These are phyloP conservation scores for Aegithalos caudatus DNA, from an alignment of 2,113 vertebrate genomes.

Conservation along the genomic window DNA sequence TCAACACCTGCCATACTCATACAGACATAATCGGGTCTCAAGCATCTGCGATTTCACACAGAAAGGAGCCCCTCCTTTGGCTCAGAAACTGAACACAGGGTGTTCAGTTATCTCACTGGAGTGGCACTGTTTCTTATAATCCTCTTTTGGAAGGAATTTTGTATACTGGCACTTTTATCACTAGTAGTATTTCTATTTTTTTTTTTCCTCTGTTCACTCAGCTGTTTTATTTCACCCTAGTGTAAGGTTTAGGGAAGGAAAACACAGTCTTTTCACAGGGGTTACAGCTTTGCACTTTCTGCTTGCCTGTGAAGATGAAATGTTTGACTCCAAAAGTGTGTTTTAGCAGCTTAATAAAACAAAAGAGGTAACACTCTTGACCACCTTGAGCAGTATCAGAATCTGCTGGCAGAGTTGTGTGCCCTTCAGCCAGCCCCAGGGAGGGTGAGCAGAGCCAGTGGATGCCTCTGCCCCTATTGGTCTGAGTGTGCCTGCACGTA, in stretches of 20 bases:
- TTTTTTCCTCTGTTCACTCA: not conserved
- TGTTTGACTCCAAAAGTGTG: not conserved
- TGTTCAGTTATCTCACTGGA: not conserved
- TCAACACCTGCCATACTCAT: not conserved
- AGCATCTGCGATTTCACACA: not conserved
- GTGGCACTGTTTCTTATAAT: not conserved
- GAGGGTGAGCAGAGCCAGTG: accelerated
- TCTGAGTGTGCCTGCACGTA: accelerated
- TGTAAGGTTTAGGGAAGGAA: not conserved
- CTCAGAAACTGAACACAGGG: not conserved
- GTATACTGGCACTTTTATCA: not conserved
- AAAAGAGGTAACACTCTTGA: not conserved
- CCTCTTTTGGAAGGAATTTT: not conserved
- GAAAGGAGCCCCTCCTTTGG: not conserved
- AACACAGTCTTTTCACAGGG: not conserved
- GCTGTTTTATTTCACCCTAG: not conserved
- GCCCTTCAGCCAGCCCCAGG: not conserved
- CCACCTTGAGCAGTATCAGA: not conserved
- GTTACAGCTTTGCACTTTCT: not conserved
- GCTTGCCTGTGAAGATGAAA: not conserved
- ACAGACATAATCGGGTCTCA: not conserved
- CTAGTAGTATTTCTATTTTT: not conserved
- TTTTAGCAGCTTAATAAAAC: conserved; percentile 5
- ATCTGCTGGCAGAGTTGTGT: not conserved
- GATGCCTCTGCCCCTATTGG: not conserved